phyloP scores from a whole-genome alignment of 2,113 vertebrate species.

The Sakesphorus luctuosus region DNA sequence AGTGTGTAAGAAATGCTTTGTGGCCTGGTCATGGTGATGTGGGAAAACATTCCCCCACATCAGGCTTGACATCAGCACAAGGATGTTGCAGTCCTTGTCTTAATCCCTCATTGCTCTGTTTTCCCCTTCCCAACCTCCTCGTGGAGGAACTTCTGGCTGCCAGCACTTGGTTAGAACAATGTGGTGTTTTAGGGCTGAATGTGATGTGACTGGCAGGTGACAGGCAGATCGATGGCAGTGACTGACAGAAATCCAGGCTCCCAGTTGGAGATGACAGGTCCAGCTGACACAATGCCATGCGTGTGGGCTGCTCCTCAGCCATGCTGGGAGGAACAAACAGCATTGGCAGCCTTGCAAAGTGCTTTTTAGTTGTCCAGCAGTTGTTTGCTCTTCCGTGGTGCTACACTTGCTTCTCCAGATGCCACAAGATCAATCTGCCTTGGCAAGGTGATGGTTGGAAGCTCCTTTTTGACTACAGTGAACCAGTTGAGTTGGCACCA shows the following conservation, averaged over 20 bases:
- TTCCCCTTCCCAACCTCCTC: not conserved
- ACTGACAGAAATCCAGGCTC: not conserved
- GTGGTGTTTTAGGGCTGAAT: not conserved
- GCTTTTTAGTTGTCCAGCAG: not conserved
- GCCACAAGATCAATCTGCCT: accelerated
- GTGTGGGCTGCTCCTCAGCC: not conserved
- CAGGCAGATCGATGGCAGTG: not conserved
- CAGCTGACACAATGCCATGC: not conserved
- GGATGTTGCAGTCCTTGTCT: accelerated
- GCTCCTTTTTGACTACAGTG: not conserved
- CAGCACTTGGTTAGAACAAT: not conserved
- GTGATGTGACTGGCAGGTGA: not conserved
- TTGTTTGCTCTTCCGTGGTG: not conserved
- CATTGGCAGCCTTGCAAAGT: not conserved
- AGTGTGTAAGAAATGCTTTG: not conserved
- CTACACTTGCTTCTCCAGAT: not conserved
- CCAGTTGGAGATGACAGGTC: not conserved
- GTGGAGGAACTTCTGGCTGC: not conserved
- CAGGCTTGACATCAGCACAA: accelerated
- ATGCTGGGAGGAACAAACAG: not conserved
- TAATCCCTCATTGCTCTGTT: not conserved
- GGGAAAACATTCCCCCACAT: not conserved
- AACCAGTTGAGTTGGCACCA: not conserved
- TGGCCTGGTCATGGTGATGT: accelerated
- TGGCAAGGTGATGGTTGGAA: not conserved